phyloP scores from a whole-genome alignment of 2,888 invertebrate genomes.

The Pseudolycoriella hygida region DNA sequence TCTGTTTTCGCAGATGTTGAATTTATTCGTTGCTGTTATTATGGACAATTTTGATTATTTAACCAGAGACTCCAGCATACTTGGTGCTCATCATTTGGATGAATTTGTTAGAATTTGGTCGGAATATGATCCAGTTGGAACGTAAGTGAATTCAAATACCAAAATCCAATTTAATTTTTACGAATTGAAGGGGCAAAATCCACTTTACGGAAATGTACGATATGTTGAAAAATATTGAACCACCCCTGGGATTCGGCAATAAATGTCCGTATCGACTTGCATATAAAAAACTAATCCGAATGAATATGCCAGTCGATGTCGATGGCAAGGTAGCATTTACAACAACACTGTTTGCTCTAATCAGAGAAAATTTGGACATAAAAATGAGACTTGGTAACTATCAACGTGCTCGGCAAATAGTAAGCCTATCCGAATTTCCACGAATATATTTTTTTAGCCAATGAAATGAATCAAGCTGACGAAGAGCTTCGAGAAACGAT shows the following conservation, averaged over 20 bases:
- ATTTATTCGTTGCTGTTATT: conserved; percentile 99
- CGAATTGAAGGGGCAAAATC: conserved; percentile 68
- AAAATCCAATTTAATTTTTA: too few relatives aligned
- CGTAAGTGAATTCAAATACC: conserved; percentile 55
- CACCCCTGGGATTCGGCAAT: conserved; percentile 98
- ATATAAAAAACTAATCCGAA: conserved; percentile 95
- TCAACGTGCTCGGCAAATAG: too few relatives aligned
- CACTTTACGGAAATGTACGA: conserved; percentile 99
- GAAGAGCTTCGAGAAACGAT: conserved; percentile 88
- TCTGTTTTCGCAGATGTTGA: conserved; percentile 85
- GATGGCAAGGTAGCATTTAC: conserved; percentile 97
- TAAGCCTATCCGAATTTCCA: too few relatives aligned
- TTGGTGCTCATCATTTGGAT: conserved; percentile 99
- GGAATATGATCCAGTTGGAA: conserved; percentile 98
- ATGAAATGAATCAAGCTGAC: conserved; percentile 99
- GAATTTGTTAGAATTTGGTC: conserved; percentile 99
- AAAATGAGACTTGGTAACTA: conserved; percentile 95
- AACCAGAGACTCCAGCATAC: conserved; percentile 96
- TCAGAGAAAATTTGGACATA: conserved; percentile 94
- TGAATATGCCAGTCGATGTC: conserved; percentile 98
- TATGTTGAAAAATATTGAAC: conserved; percentile 99
- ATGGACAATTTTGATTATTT: conserved; percentile 99
- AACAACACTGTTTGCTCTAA: conserved; percentile 94
- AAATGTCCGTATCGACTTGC: conserved; percentile 99
- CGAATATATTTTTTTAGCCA: conserved; percentile 38